These are phyloP conservation scores for Hippocampus mohnikei DNA, from an alignment of 2,113 vertebrate genomes.

Conservation along the genomic window DNA sequence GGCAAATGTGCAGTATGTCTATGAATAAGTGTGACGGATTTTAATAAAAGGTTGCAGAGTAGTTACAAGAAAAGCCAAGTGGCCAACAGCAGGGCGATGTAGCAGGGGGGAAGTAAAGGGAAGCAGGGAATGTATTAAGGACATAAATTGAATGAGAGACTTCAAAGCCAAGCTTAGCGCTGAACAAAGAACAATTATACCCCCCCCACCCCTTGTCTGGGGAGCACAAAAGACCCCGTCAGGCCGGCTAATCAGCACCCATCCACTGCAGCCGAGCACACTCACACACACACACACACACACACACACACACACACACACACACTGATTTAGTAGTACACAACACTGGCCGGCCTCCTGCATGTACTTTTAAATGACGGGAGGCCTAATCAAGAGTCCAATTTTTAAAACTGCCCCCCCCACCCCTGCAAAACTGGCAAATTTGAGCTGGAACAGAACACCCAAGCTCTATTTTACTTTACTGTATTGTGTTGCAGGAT, in stretches of 20 bases:
- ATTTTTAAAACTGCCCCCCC: too few relatives aligned
- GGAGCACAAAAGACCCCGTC: slow-evolving; percentile 63
- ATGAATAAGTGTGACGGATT: neutral
- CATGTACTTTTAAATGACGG: slow-evolving; percentile 44
- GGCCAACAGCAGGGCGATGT: slow-evolving; percentile 27
- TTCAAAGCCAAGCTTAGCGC: slow-evolving; percentile 62
- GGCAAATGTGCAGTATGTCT: neutral
- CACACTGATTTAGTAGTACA: neutral
- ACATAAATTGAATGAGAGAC: slow-evolving; percentile 64
- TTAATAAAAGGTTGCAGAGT: slow-evolving; percentile 31
- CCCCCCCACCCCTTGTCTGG: slow-evolving; percentile 23
- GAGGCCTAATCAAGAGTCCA: neutral
- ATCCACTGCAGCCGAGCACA: slow-evolving; percentile 58
- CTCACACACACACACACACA: slow-evolving; percentile 29
- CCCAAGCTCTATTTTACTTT: neutral
- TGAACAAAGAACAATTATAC: slow-evolving; percentile 66
- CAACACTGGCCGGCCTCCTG: slow-evolving; percentile 24
- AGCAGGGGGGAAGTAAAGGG: slow-evolving; percentile 22
- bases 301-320: slow-evolving; percentile 11
- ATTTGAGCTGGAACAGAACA: neutral
- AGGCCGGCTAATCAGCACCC: slow-evolving; percentile 63
- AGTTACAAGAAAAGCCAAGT: slow-evolving; percentile 36
- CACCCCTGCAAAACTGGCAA: neutral
- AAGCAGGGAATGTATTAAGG: slow-evolving; percentile 42
- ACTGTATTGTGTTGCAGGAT: neutral